Base-by-base conservation (phyloP, 37 sponge, comb jelly and placozoan genomes). In the Oscarella lobularis region DNA sequence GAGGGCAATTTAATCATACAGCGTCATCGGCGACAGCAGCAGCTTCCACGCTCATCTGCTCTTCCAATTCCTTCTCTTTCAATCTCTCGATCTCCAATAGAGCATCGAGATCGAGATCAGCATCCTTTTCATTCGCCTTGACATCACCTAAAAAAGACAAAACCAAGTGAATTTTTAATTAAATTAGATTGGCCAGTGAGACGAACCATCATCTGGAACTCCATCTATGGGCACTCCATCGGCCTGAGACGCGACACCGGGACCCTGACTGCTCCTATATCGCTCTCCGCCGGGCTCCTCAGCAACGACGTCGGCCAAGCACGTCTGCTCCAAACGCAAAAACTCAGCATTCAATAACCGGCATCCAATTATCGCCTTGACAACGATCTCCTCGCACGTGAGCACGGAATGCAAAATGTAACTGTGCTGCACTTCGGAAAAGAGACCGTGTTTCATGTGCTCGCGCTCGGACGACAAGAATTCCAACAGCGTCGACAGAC, bases 371-470 rank as follows among this genome's bases (percentile, higher is more conserved):
- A 90, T 75, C 35, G 82, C 87, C 36, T 74, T 83, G 3, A 80
- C 40, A 29, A 83, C 40, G 31, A 70, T 83, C 34, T 83, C 82
- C 32, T 90, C 91, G 33, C 81, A 75, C 29, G 31, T 67, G 33
- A 90, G 31, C 33, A 73, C 39, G 1, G 74, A 82, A 36, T 73
- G 72, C 0, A 90, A 82, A 3, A 83, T 36, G 71, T 83, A 90
- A 76, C 72, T 83, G 3, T 77, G 81, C 74, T 86, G 83, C 27
- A 90, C 75, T 66, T 90, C 91, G 1, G 87, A 87, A 76, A 90
- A 86, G n/a, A 90, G 55, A 0, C 91, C 87, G 38, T 89, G 83
- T 66, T 85, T 81, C 81, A 89, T 89, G 78, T 82, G 80, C 36
- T 71, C 73, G 14, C 89, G 29, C 33, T 85, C 89, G 39, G 32